Evolutionary conservation across 1,140 invertebrate genomes (phyloP).

Genomic region (Drosophila biarmipes): DNA sequence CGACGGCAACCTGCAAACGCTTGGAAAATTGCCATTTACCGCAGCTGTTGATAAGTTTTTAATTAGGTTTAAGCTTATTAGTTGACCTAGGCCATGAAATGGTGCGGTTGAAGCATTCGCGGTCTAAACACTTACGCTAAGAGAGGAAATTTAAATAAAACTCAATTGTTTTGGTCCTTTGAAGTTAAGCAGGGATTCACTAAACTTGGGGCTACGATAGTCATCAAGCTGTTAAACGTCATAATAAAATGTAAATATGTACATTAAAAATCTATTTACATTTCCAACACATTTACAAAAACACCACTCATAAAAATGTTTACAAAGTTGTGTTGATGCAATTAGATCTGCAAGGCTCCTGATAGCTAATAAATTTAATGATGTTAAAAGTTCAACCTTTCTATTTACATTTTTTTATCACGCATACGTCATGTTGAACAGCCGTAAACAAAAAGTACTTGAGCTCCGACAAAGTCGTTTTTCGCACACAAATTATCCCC

Average conservation of each 20-base stretch:
- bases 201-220: background rate
- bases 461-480: slow-evolving; percentile 5
- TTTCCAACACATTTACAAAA: background rate
- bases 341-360: too few species aligned
- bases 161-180: background rate
- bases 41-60: slow-evolving; percentile 79
- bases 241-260: background rate
- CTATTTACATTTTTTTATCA: slow-evolving; percentile 14
- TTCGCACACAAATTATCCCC: slow-evolving; percentile 11
- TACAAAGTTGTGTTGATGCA: too few species aligned
- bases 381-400: background rate
- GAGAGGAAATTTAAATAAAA: too few species aligned
- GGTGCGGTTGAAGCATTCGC: slow-evolving; percentile 5
- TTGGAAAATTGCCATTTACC: slow-evolving; percentile 62
- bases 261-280: background rate
- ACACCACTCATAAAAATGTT: background rate
- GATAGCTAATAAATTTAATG: slow-evolving; percentile 7
- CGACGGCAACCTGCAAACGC: slow-evolving; percentile 37
- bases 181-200: background rate
- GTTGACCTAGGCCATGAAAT: slow-evolving; percentile 34
- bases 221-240: background rate
- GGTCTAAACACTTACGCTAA: slow-evolving; percentile 3
- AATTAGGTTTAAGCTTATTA: slow-evolving; percentile 76
- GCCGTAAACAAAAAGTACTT: background rate
- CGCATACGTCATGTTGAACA: slow-evolving; percentile 24